Percentiles rank a stretch among this genome's conserved stretches.
These are phyloP conservation scores for Amphilophus citrinellus DNA, from an alignment of 2,113 vertebrate genomes.

Conservation along the genomic window DNA sequence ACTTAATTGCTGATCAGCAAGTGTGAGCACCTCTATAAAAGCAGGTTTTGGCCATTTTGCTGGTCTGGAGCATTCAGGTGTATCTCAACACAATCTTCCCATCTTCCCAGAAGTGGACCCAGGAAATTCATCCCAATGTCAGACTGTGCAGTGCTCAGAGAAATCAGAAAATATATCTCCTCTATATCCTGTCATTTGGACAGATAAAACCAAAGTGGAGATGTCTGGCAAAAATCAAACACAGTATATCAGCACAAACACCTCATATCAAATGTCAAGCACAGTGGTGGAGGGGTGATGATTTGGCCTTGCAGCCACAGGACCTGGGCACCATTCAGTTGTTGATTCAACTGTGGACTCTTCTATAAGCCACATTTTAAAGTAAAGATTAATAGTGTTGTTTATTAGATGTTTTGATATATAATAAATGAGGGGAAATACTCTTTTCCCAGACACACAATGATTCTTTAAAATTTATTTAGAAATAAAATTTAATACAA, in stretches of 20 bases:
- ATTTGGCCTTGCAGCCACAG: neutral
- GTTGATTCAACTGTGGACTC: neutral
- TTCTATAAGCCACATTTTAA: neutral
- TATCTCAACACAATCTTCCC: neutral
- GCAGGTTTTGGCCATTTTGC: neutral
- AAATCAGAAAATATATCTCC: too few species aligned
- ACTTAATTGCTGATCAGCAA: neutral
- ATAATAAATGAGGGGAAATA: neutral
- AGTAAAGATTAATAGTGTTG: neutral
- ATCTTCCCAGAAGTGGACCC: neutral
- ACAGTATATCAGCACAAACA: too few species aligned
- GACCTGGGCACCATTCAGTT: neutral
- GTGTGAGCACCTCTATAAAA: neutral
- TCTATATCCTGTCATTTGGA: too few species aligned
- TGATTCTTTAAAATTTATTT: conserved; percentile 46
- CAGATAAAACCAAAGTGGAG: too few species aligned
- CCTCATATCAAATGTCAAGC: neutral
- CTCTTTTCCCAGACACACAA: neutral
- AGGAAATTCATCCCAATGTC: neutral
- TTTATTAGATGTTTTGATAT: neutral
- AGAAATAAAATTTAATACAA: conserved; percentile 52
- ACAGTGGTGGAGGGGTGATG: neutral
- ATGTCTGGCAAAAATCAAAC: too few species aligned
- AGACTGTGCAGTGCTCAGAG: neutral
- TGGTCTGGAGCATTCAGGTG: neutral